Base-by-base conservation (phyloP, 1,140 invertebrate genomes). In the Hydropsyche tenuis region DNA sequence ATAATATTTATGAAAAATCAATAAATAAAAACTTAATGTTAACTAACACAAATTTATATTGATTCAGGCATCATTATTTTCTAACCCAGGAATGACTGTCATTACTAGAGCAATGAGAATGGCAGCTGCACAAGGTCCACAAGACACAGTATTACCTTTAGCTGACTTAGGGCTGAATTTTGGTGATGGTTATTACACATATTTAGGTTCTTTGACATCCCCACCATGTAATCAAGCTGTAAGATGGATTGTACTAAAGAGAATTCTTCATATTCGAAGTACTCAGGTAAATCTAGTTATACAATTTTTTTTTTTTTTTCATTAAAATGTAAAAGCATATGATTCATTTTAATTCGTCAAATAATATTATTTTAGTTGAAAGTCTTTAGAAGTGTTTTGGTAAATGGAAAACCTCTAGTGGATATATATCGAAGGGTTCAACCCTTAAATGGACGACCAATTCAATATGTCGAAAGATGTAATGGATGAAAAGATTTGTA, bases 171-270 rank as follows among this genome's bases (percentile, higher is more conserved):
- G 81, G 27, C 79, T 81, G 0, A 78, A 83, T 46, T 60, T 72
- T 27, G 37, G 79, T 7, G 68, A 77, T n/a, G 60, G 42, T 23
- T 84, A 80, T 78, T 93, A 89, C 83, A 90, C 89, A 1, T 94
- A 94, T 79, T 78, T 79, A 7, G 93, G 93, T 0, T 92, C 91
- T 0, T 80, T 94, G 20, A 94, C 91, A 4, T 92, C 91, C 0
- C 92, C 92, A 30, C 91, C 91, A 0, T 92, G 90, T 74, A 86
- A 83, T 30, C 91, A 94, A 84, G 86, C 86, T 65, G 92, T 93
- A n/a, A 88, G 86, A 1, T 94, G 93, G 93, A 90, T 93, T 30
- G 65, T 77, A 0, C 43, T 53, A 0, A 63, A 46, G 18, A 60
- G 68, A 25, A 4, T 27, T 25, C 51, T 72, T 16, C 48, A 45